Conservation (phyloP, 1,140 invertebrate species). For the Drosophila cardini region DNA sequence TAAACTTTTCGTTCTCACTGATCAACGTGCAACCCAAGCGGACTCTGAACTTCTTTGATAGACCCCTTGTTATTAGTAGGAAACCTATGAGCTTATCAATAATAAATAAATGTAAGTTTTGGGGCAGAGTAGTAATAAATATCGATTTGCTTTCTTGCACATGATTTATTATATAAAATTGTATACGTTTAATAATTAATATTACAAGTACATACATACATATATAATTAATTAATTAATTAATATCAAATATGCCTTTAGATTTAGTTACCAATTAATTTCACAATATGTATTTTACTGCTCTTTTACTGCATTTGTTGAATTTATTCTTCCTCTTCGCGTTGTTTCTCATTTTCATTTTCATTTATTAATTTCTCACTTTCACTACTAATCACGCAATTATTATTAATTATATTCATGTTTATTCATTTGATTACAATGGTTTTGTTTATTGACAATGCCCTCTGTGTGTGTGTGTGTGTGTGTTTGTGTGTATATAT, state of each 20-base stretch:
- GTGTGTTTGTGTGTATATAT: conserved; percentile 19
- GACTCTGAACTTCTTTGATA: too few relatives aligned
- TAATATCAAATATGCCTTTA: conserved; percentile 83
- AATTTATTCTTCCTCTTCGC: conserved; percentile 14
- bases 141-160: conserved; percentile 66
- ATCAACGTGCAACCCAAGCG: too few relatives aligned
- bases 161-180: conserved; percentile 82
- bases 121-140: conserved; percentile 1
- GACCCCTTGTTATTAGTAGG: too few relatives aligned
- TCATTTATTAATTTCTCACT: conserved; percentile 32
- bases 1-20: too few relatives aligned
- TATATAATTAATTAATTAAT: conserved; percentile 60
- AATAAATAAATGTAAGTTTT: too few relatives aligned
- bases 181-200: conserved; percentile 82
- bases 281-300: conserved; percentile 79
- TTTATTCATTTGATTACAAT: conserved; percentile 49
- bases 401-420: conserved; percentile 40
- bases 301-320: conserved; percentile 62
- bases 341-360: conserved; percentile 35
- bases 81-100: too few relatives aligned
- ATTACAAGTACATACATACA: conserved; percentile 70
- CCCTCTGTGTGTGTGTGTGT: conserved; percentile 41
- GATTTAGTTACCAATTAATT: conserved; percentile 80
- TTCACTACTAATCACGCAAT: conserved; percentile 37
- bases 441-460: conserved; percentile 60